Percentiles rank a stretch among this genome's conserved stretches.
phyloP scores from a whole-genome alignment of 2,797 vertebrate genomes.

The Coregonus suidteri region DNA sequence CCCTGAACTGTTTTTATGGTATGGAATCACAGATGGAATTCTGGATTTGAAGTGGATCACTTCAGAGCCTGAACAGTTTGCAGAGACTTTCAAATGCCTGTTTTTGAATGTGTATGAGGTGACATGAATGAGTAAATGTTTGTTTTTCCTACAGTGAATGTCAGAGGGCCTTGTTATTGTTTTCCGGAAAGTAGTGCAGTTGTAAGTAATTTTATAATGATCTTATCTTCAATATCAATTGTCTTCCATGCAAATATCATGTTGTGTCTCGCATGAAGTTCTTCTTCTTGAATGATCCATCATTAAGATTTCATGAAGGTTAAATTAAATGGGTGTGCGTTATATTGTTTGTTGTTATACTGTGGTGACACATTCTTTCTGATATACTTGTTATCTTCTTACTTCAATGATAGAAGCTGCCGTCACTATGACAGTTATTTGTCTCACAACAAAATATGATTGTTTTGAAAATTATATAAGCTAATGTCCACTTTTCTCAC shows the following conservation, averaged over 20 bases:
- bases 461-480: too few species aligned
- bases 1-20: too few species aligned
- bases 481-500: not conserved
- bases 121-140: not conserved
- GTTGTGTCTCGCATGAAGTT: not conserved
- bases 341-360: too few species aligned
- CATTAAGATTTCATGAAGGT: too few species aligned
- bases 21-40: too few species aligned
- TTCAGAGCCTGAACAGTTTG: conserved; percentile 8
- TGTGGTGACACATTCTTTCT: too few species aligned
- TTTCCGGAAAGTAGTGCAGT: not conserved
- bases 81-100: not conserved
- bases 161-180: not conserved
- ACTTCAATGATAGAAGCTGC: too few species aligned
- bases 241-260: not conserved
- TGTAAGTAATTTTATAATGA: too few species aligned
- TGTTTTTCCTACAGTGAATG: conserved; percentile 1
- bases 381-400: too few species aligned
- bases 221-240: not conserved
- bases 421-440: too few species aligned
- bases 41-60: not conserved
- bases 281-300: not conserved
- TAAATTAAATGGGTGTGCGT: too few species aligned
- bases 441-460: too few species aligned
- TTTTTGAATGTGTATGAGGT: conserved; percentile 7